phyloP scores from a whole-genome alignment of 2,888 invertebrate genomes.

The Athalia circularis region DNA sequence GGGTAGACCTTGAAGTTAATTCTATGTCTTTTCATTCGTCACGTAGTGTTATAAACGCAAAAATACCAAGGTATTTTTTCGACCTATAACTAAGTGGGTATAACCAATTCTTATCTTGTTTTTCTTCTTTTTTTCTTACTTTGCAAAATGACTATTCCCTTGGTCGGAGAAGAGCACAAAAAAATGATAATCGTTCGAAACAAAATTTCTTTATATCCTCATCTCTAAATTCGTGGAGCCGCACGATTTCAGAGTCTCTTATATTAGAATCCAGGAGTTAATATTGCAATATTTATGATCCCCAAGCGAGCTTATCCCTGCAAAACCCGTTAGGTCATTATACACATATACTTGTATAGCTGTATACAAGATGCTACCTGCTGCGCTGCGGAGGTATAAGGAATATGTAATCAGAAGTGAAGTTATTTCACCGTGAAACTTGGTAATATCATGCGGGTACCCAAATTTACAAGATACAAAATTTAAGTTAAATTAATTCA shows the following conservation, averaged over 20 bases:
- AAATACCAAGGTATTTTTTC: constrained; percentile 20
- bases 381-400: constrained; percentile 28
- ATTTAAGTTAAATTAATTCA: too few relatives aligned
- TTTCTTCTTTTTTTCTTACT: too few relatives aligned
- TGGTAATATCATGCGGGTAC: background rate
- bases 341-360: background rate
- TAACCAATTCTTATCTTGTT: background rate
- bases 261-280: constrained; percentile 33
- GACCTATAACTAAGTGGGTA: constrained; percentile 1
- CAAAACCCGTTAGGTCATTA: constrained; percentile 40
- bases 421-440: constrained; percentile 20
- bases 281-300: constrained; percentile 37
- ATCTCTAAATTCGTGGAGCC: background rate
- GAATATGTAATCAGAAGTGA: constrained; percentile 42
- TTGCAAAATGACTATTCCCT: too few relatives aligned
- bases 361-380: constrained; percentile 30
- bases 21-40: constrained; percentile 35
- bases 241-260: background rate
- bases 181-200: too few relatives aligned
- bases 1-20: constrained; percentile 57
- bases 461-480: background rate
- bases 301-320: constrained; percentile 18
- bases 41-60: background rate
- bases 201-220: too few relatives aligned
- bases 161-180: too few relatives aligned